Percentiles rank a stretch among this genome's conserved stretches.
These are phyloP conservation scores for Prionace glauca DNA, from an alignment of 2,797 vertebrate genomes.

Conservation along the genomic window DNA sequence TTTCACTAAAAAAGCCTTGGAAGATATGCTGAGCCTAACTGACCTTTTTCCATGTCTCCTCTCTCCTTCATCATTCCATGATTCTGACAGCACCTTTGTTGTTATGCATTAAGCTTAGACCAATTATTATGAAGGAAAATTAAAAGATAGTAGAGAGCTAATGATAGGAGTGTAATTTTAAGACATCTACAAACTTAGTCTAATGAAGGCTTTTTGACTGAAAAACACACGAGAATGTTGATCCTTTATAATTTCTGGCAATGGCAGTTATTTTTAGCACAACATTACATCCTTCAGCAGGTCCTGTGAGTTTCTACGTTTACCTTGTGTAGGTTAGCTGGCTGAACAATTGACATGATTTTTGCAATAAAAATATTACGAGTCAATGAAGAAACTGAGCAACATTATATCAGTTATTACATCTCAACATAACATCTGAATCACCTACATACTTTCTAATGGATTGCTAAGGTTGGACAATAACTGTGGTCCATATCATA, in stretches of 20 bases:
- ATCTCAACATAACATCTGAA: background rate
- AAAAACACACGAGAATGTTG: background rate
- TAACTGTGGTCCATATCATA: background rate
- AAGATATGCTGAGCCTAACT: background rate
- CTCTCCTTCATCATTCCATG: background rate
- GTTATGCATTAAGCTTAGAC: background rate
- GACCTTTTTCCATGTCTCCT: background rate
- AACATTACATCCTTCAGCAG: background rate
- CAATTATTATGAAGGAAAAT: background rate
- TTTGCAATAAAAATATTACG: background rate
- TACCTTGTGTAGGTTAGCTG: background rate
- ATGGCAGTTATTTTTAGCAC: background rate
- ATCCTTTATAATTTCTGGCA: background rate
- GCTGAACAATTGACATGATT: background rate
- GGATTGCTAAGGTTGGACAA: background rate
- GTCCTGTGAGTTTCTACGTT: background rate
- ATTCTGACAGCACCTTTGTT: background rate
- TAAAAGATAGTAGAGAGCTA: background rate
- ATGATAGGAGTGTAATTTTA: constrained; percentile 11
- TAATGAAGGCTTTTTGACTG: background rate
- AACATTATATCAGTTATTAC: background rate
- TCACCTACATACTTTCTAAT: background rate
- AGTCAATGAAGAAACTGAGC: background rate
- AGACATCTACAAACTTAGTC: background rate
- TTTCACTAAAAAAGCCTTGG: background rate